These are phyloP conservation scores for Gastracanthus pulcherrimus DNA, from an alignment of 2,888 invertebrate species.

Conservation along the genomic window DNA sequence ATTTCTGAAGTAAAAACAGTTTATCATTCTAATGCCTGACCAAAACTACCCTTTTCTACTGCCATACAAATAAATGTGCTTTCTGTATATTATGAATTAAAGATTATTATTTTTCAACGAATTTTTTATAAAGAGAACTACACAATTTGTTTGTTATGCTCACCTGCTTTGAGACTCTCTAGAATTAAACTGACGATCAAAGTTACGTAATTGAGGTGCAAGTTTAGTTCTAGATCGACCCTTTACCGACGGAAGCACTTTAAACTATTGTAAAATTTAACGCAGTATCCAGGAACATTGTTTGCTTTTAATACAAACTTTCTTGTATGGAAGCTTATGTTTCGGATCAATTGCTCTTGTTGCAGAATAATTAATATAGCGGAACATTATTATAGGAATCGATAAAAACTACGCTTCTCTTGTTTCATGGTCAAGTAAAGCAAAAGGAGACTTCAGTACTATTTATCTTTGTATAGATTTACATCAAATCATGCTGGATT, in stretches of 20 bases:
- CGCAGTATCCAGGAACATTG: neutral
- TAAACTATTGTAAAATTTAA: constrained; percentile 7
- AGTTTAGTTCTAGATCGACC: neutral
- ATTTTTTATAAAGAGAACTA: neutral
- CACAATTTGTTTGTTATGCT: neutral
- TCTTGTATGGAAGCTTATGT: neutral
- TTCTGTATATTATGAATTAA: neutral
- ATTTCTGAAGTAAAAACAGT: no score
- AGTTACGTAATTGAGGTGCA: neutral
- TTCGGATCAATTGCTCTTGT: no score
- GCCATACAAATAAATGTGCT: no score
- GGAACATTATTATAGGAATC: no score
- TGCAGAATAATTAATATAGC: no score
- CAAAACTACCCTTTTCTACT: no score
- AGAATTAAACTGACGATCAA: neutral
- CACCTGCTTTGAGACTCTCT: neutral
- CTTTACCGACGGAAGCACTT: neutral
- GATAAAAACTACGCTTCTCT: no score
- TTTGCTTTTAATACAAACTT: neutral
- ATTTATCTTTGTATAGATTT: no score
- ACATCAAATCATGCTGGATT: no score
- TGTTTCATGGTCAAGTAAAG: no score
- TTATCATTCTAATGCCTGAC: no score
- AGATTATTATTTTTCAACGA: neutral
- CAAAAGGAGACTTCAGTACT: no score